phyloP scores from a whole-genome alignment of 2,797 vertebrate genomes.

The Lagodon rhomboides region DNA sequence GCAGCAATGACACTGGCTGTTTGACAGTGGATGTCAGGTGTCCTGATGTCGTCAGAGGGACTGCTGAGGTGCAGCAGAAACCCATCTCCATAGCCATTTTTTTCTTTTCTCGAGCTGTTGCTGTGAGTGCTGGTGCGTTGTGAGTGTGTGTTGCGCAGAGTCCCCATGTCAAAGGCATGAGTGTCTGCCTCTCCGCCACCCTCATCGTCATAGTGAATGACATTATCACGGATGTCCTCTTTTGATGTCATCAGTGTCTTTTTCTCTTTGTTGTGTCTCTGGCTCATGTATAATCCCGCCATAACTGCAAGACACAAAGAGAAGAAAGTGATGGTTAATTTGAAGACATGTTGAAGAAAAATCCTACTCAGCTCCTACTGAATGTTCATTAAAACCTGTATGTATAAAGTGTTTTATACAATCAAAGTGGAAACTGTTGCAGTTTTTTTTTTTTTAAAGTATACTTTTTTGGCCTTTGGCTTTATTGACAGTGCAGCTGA shows the following conservation, averaged over 20 bases:
- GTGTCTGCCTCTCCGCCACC: slow-evolving; percentile 97
- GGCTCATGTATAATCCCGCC: slow-evolving; percentile 91
- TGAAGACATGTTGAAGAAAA: background rate
- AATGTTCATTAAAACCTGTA: background rate
- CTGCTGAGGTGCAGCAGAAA: slow-evolving; percentile 63
- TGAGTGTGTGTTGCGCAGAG: slow-evolving; percentile 87
- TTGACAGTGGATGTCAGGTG: slow-evolving; percentile 70
- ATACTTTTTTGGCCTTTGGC: no score
- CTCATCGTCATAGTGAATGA: slow-evolving; percentile 97
- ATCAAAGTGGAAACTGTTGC: no score
- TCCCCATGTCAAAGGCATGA: slow-evolving; percentile 94
- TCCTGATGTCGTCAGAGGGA: slow-evolving; percentile 24
- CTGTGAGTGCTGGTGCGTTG: slow-evolving; percentile 27
- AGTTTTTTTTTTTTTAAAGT: no score
- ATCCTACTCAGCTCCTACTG: background rate
- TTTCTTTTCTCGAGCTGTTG: slow-evolving; percentile 40
- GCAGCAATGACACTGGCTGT: slow-evolving; percentile 52
- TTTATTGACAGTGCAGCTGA: no score
- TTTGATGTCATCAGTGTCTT: slow-evolving; percentile 95
- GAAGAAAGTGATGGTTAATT: background rate
- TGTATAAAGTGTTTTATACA: background rate
- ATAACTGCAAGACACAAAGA: slow-evolving; percentile 84
- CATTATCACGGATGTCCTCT: slow-evolving; percentile 96
- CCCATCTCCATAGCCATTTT: slow-evolving; percentile 59
- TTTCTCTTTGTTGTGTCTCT: slow-evolving; percentile 91